A percentile compares a stretch with the other conserved stretches of the same genome.
Conservation (phyloP, 2,797 vertebrate genomes). For the Basileuterus tristriatus region DNA sequence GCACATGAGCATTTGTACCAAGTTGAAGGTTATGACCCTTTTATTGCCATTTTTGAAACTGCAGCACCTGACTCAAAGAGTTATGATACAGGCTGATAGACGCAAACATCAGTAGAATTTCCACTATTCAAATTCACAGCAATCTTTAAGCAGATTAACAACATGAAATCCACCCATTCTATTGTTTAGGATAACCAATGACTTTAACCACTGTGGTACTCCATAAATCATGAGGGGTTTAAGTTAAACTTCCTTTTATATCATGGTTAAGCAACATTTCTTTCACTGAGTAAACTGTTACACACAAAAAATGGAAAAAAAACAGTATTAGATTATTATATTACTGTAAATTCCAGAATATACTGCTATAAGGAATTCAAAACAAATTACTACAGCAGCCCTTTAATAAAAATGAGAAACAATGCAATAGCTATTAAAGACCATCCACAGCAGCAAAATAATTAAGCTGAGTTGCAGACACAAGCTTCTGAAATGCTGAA, state of each 20-base stretch:
- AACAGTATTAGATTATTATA: background rate
- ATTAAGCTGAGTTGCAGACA: background rate
- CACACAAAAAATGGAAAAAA: background rate
- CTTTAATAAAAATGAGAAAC: background rate
- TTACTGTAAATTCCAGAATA: background rate
- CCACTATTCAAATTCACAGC: background rate
- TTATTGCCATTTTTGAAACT: background rate
- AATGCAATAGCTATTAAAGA: background rate
- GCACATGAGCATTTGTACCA: background rate
- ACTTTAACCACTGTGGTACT: background rate
- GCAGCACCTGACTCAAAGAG: background rate
- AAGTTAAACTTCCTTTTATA: background rate
- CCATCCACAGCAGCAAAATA: background rate
- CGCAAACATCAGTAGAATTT: background rate
- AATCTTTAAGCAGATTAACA: background rate
- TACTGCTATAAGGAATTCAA: background rate
- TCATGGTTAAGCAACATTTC: background rate
- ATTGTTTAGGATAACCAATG: background rate
- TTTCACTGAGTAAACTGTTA: background rate
- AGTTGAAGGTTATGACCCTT: background rate
- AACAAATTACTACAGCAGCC: background rate
- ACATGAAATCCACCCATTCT: background rate
- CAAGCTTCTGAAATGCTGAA: background rate
- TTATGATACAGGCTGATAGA: background rate
- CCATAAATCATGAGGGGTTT: background rate